Base-by-base conservation (phyloP, 1,140 invertebrate genomes). In the Lamellibrachia luymesi region DNA sequence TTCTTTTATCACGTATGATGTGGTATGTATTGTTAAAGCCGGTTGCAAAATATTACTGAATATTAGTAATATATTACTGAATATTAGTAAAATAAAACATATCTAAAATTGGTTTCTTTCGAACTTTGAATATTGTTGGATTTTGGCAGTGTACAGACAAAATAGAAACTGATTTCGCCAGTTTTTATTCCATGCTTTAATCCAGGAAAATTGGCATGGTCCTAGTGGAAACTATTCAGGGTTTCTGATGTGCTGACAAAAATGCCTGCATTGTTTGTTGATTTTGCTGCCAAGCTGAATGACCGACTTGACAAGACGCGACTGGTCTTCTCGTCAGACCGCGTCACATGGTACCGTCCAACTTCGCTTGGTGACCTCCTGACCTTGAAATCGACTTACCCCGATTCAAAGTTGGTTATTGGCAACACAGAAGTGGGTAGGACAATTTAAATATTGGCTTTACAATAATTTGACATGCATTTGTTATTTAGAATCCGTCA, bases 371-470 rank as follows among this genome's bases (percentile, higher is more conserved):
- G 97, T 50, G 97, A 98, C 93, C 95, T 99, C 4, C 95, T 99
- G 1, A 94, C 97, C 49, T 96, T 99, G 25, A 99, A 99, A 96
- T 94, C 97, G 22, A 95, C 97, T 92, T 97, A 97, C 96, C 98
- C 98, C 0, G 94, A 97, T 94, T 98, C 98, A 10, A 98, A 98
- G 97, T 97, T 99, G n/a, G 97, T 99, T n/a, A 97, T 98, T 91
- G 99, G 99, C 27, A 99, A 99, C 96, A 99, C 98, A 0, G 99
- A 99, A 97, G 97, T 99, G 93, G 98, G 98, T 96, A 95, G 51
- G 94, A 92, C 64, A 22, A 50, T 4, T 51, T 91, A 2, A 91
- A 4, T 91, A 91, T 49, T 13, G 2, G 90, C 50, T 38, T 5
- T 13, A 17, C 2, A 91, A 38, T 50, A 6, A 1, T 91, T 91